Base-by-base conservation (phyloP, 2,113 vertebrate species). In the Leucopsar rothschildi region DNA sequence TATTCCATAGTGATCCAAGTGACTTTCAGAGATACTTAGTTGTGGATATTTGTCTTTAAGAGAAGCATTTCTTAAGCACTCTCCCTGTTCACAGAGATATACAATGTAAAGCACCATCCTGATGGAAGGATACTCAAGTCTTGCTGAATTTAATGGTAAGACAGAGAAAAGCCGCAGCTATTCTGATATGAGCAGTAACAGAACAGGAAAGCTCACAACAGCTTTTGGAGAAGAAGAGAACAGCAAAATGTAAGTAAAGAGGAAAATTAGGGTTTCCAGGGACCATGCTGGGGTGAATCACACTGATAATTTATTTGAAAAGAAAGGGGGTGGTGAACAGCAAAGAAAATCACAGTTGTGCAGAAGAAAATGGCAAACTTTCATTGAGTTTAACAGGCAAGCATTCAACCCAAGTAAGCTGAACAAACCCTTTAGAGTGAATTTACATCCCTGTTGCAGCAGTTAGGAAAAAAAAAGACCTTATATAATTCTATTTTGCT, bases 301-400 rank as follows among this genome's bases (percentile, higher is more conserved):
- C 33, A 44, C 40, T 37, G 68, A 61, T 83, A 88, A 94, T 90
- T 95, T 81, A 33, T 83, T 88, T 93, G 60, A 82, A 75, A 91
- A 84, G 92, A 73, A 87, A 57, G 47, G 23, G 33, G 24, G 14
- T 18, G 35, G 60, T 35, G 57, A 87, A 59, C 19, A 83, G 72
- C 39, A 78, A 75, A 89, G 28, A 49, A 91, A 92, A 91, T 49
- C 24, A 39, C 61, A 88, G 77, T 14, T 63, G 82, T 64, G 65
- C 15, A 1, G 37, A 82, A 82, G 79, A 92, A 94, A 93, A 64
- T 56, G 55, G 63, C 79, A 91, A 93, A 45, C 15, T 65, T 89
- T 50, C 68, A 59, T 2, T 79, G 70, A 65, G 63, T 82, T 75
- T 63, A 92, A 85, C 64, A 76, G 55, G 61, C 45, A 2, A 73